Evolutionary conservation across 2,888 invertebrate genomes (phyloP).

Genomic region (Polydrusus cervinus): DNA sequence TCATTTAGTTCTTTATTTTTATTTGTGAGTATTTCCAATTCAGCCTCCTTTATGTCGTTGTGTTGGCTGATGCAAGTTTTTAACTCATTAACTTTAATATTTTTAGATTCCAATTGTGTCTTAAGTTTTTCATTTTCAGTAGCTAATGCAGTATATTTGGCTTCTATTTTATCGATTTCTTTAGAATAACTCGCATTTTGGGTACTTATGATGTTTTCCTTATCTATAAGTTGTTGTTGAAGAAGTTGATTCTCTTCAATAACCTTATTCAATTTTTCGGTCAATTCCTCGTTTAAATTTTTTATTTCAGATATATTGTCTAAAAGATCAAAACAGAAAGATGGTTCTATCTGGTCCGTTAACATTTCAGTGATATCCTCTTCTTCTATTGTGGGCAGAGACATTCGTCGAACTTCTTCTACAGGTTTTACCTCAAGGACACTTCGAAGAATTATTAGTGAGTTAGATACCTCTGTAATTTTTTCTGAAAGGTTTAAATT

Average conservation of each 20-base stretch:
- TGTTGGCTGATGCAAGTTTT: conserved; percentile 15
- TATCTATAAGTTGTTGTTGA: background rate
- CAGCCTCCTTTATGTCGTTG: conserved; percentile 33
- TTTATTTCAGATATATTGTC: background rate
- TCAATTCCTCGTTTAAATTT: background rate
- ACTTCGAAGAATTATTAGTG: conserved; percentile 22
- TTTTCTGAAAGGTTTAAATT: background rate
- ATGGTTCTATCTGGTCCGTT: conserved; percentile 2
- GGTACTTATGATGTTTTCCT: conserved; percentile 4
- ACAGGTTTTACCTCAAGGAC: conserved; percentile 22
- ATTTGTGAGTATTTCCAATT: conserved; percentile 33
- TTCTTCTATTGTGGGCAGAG: conserved; percentile 30
- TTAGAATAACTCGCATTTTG: background rate
- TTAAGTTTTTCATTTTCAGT: conserved; percentile 11
- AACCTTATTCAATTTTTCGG: background rate
- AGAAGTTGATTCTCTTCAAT: conserved; percentile 9
- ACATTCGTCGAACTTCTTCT: conserved; percentile 13
- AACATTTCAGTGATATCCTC: conserved; percentile 32
- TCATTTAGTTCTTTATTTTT: conserved; percentile 30
- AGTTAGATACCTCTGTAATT: conserved; percentile 19
- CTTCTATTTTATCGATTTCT: background rate
- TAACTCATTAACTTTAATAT: conserved; percentile 20
- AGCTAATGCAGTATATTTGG: background rate
- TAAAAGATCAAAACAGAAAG: background rate
- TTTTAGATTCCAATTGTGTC: background rate